Evolutionary conservation across 2,797 vertebrate genomes (phyloP), one percentile per base, ranked within the genome.

Genomic region (Clarias pachynema): DNA sequence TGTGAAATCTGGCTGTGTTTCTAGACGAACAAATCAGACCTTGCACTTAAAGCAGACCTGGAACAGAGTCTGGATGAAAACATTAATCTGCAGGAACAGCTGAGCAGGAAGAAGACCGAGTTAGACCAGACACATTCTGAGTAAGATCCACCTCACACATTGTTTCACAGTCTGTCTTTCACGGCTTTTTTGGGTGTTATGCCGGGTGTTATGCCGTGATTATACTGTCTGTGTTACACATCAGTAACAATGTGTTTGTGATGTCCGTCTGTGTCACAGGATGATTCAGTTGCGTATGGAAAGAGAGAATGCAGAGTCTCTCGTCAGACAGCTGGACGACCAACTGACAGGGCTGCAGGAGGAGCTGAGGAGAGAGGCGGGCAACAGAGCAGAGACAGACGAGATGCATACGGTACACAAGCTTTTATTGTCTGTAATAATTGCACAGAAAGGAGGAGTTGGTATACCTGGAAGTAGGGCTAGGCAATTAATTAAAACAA

Each of bases 11-110:
- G 31, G 15, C 24, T 29, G 24, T 34, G 16, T 83, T 82, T 78
- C n/a, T 73, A 95, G 95, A 87, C 82, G 57, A 92, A 85, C 89
- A 92, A 88, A 26, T 84, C 94, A 15, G 89, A 95, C 69, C 92
- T 90, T 20, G 88, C 78, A 7, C 91, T 97, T 91, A 96, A 96
- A 89, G 92, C 90, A 14, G 94, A 94, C 90, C 95, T 98, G 88
- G 96, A 95, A 88, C 95, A 95, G 84, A 95, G 92, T 24, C 89
- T 95, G 69, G 96, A 97, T 82, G 96, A 98, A 89, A 97, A 95
- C 57, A 89, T 93, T 79, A 94, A 91, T 0, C 95, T 99, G 86
- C 94, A 90, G 88, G 95, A 94, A 65, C 92, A 94, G 69, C 94
- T 98, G 91, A 96, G 95, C 87, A 91, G 93, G 90, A 97, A 94